Evolutionary conservation across 2,888 invertebrate genomes (phyloP), one percentile per base, ranked within the genome.

Genomic region (Dolomedes plantarius): DNA sequence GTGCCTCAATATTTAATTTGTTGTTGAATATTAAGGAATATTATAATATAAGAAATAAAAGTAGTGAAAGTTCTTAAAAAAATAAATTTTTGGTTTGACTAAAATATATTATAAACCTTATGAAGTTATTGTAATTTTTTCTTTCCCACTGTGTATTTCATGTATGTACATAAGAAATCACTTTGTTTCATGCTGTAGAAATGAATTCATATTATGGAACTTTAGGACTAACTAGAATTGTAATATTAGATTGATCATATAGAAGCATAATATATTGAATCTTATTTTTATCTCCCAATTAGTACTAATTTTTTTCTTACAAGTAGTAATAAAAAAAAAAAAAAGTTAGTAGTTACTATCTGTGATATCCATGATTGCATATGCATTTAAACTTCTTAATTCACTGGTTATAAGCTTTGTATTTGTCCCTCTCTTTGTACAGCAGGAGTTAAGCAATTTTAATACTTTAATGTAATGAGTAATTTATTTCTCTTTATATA

Each of bases 351-450:
- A 16, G 41, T 46, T 46, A 16, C 41, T 46, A 46, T 46, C 41
- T 46, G 41, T 46, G 41, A 46, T 46, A 46, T 46, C 16, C 41
- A 46, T 46, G 41, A 46, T 46, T 46, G 41, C 41, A 36, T 36
- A 36, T 36, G 36, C 36, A 46, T 46, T 46, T 46, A 46, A 16
- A 46, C 41, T 46, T 46, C 9, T 9, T 36, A 36, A 36, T 36
- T 36, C 36, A 46, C 2, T 46, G 9, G 13, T 2, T 46, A 5
- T 46, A 36, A 36, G 2, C 9, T 46, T 16, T 6, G 6, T 1
- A 46, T n/a, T n/a, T n/a, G n/a, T n/a, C n/a, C n/a, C n/a, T n/a
- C n/a, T 46, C 6, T 13, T 13, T 46, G 13, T 2, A 13, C 41
- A 46, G 41, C 41, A 46, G 41, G 6, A 46, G 41, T 16, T 16